Percentiles rank a stretch among this genome's conserved stretches.
Evolutionary conservation across 2,888 invertebrate species (phyloP).

Genomic region (Acleris literana): DNA sequence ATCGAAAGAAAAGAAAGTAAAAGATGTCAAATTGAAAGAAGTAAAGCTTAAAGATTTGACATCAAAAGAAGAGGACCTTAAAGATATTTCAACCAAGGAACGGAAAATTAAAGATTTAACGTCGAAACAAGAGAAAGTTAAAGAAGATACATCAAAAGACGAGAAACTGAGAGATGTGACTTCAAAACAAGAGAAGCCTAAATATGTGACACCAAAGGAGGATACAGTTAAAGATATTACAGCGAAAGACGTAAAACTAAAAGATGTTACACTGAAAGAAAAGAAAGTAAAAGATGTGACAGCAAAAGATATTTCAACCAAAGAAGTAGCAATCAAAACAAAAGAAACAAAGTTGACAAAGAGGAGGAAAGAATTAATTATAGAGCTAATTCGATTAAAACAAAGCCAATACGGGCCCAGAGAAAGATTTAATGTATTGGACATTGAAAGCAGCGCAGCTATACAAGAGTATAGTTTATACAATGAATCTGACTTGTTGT

Average conservation of each 20-base stretch:
- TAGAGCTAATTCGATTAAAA: conserved; percentile 51
- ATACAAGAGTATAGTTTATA: too few species aligned
- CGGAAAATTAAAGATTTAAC: neutral
- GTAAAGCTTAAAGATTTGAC: neutral
- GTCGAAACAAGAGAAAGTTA: too few species aligned
- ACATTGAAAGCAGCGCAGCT: too few species aligned
- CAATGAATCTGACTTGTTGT: too few species aligned
- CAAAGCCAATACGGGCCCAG: conserved; percentile 36
- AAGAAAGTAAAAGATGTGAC: neutral
- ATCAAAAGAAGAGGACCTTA: neutral
- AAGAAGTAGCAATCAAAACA: too few species aligned
- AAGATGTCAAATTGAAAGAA: neutral
- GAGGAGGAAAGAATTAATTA: conserved; percentile 40
- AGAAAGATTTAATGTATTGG: neutral
- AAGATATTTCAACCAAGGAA: too few species aligned
- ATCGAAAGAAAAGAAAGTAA: neutral
- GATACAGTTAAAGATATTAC: too few species aligned
- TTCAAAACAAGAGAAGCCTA: too few species aligned
- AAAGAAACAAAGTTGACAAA: neutral
- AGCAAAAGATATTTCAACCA: neutral
- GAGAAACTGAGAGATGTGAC: too few species aligned
- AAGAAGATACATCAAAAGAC: too few species aligned
- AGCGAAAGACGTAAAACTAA: too few species aligned
- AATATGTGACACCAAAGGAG: too few species aligned
- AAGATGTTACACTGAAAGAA: neutral